Conservation (phyloP, 2,888 invertebrate genomes). For the Pomacea canaliculata region DNA sequence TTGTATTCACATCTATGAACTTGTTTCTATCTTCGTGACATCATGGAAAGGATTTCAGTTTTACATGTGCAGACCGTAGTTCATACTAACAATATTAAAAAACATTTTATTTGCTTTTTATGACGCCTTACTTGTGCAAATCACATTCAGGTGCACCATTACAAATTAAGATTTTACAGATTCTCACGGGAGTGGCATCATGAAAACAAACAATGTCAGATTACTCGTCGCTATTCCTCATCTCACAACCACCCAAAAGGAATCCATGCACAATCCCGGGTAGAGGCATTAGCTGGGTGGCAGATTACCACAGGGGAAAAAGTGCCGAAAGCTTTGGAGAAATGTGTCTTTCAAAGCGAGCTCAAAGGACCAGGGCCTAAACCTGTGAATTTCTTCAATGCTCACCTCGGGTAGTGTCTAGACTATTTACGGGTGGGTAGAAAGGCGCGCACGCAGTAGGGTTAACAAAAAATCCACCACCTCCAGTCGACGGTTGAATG, state of each 20-base stretch:
- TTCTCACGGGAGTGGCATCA: not conserved
- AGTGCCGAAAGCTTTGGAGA: too few relatives aligned
- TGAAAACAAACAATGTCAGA: not conserved
- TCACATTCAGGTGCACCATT: too few relatives aligned
- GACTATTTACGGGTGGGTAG: not conserved
- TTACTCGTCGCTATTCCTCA: not conserved
- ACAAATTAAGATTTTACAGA: too few relatives aligned
- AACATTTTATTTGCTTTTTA: too few relatives aligned
- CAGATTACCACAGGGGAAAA: not conserved
- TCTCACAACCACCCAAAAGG: not conserved
- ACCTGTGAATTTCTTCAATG: not conserved
- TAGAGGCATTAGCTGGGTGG: not conserved
- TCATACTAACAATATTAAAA: too few relatives aligned
- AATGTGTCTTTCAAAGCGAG: not conserved
- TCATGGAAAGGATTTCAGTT: too few relatives aligned
- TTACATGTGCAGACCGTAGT: too few relatives aligned
- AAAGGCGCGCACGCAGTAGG: not conserved
- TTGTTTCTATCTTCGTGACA: too few relatives aligned
- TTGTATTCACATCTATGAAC: too few relatives aligned
- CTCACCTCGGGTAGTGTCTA: not conserved
- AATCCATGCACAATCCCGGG: not conserved
- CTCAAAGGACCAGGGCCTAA: constrained; percentile 1
- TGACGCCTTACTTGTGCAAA: too few relatives aligned
- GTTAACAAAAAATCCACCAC: not conserved
- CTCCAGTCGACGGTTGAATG: not conserved